Evolutionary conservation across 1,140 invertebrate species (phyloP).

Genomic region (Phthorimaea operculella): DNA sequence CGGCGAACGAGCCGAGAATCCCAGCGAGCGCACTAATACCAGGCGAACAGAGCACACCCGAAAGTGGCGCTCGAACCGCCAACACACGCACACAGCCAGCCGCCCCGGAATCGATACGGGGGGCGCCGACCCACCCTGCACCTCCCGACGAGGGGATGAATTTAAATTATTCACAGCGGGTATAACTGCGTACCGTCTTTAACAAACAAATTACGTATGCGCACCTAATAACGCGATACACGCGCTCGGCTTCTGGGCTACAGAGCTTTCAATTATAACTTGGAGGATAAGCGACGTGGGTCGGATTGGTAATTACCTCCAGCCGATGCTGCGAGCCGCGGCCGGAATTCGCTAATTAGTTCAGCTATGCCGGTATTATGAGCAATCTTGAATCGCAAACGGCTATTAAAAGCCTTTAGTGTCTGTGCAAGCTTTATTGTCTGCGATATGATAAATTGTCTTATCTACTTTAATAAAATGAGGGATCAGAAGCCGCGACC

Average conservation of each 20-base stretch:
- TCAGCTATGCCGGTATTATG: slow-evolving; percentile 39
- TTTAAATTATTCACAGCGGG: slow-evolving; percentile 66
- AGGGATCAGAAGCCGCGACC: not conserved
- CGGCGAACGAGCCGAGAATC: slow-evolving; percentile 50
- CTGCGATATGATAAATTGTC: not conserved
- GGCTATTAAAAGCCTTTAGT: slow-evolving; percentile 23
- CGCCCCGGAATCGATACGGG: slow-evolving; percentile 48
- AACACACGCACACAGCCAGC: slow-evolving; percentile 33
- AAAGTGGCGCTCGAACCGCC: slow-evolving; percentile 41
- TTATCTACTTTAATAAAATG: slow-evolving; percentile 14
- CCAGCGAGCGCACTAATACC: slow-evolving; percentile 35
- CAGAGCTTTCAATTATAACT: slow-evolving; percentile 63
- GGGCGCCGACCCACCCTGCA: slow-evolving; percentile 30
- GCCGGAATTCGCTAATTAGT: slow-evolving; percentile 41
- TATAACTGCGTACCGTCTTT: slow-evolving; percentile 64
- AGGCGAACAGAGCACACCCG: slow-evolving; percentile 38
- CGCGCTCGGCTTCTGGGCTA: slow-evolving; percentile 42
- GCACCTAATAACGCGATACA: slow-evolving; percentile 62
- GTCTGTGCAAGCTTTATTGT: not conserved
- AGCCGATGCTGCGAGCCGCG: slow-evolving; percentile 31
- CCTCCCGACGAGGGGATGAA: slow-evolving; percentile 52
- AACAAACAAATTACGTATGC: slow-evolving; percentile 67
- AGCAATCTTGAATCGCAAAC: slow-evolving; percentile 25
- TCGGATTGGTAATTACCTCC: slow-evolving; percentile 44
- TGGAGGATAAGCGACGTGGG: slow-evolving; percentile 43